These are phyloP conservation scores for Choreutis nemorana DNA, from an alignment of 2,888 invertebrate genomes.

Conservation along the genomic window DNA sequence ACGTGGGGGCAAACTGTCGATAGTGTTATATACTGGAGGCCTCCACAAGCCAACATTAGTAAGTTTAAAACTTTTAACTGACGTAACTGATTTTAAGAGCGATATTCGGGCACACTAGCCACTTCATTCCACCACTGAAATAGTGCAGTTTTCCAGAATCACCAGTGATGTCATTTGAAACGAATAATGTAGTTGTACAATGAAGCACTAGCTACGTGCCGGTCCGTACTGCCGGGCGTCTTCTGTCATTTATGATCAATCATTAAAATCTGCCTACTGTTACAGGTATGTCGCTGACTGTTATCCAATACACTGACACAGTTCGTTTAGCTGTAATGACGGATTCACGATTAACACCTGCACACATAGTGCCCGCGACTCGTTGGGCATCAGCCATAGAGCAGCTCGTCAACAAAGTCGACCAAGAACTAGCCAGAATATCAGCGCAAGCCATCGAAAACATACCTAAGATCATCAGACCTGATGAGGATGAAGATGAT, in stretches of 20 bases:
- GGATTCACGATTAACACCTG: slow-evolving; percentile 73
- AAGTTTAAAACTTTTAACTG: no score
- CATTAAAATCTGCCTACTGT: slow-evolving; percentile 10
- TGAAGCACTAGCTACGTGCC: no score
- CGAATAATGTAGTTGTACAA: no score
- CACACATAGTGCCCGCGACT: slow-evolving; percentile 63
- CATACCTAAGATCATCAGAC: slow-evolving; percentile 21
- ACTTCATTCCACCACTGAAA: no score
- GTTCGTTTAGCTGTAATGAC: slow-evolving; percentile 75
- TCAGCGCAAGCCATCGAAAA: slow-evolving; percentile 25
- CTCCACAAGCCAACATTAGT: slow-evolving; percentile 81
- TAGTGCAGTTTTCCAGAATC: no score
- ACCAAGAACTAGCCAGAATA: slow-evolving; percentile 48
- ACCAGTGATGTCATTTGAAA: no score
- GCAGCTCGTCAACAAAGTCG: slow-evolving; percentile 39
- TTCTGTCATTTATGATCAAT: no score
- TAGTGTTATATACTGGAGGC: slow-evolving; percentile 74
- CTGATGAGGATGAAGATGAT: slow-evolving; percentile 9
- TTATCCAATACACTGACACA: slow-evolving; percentile 72
- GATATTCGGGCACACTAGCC: no score
- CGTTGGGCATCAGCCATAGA: slow-evolving; percentile 48
- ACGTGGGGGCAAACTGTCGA: slow-evolving; percentile 72
- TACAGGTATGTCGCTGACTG: slow-evolving; percentile 75
- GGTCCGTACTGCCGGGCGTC: no score
- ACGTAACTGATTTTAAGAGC: no score